A percentile compares a stretch with the other conserved stretches of the same genome.
These are phyloP conservation scores for Plutella xylostella DNA, from an alignment of 2,888 invertebrate genomes.

Conservation along the genomic window DNA sequence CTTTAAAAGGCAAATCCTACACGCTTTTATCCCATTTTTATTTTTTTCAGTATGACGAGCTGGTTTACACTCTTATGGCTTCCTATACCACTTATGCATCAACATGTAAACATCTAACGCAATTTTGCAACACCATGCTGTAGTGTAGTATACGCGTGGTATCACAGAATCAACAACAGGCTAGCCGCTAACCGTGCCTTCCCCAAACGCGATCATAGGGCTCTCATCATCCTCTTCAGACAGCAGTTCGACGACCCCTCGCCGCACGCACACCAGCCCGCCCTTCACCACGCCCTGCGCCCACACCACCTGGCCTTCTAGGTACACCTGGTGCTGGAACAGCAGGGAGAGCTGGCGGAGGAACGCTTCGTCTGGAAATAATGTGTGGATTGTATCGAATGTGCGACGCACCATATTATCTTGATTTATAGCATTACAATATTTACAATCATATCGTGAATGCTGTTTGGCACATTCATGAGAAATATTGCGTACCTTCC, in stretches of 20 bases:
- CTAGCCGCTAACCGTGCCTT: constrained; percentile 49
- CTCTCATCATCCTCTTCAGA: constrained; percentile 68
- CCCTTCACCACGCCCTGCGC: constrained; percentile 53
- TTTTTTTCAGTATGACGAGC: too few relatives aligned
- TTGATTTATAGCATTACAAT: constrained; percentile 14
- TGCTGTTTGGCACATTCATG: too few relatives aligned
- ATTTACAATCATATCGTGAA: too few relatives aligned
- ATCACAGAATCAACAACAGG: too few relatives aligned
- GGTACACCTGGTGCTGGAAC: constrained; percentile 49
- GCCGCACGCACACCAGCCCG: constrained; percentile 55
- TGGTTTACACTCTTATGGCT: too few relatives aligned
- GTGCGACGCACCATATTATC: not conserved
- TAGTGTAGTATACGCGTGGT: too few relatives aligned
- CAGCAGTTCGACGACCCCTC: constrained; percentile 59
- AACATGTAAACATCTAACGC: too few relatives aligned
- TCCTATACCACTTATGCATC: too few relatives aligned
- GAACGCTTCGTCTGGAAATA: constrained; percentile 42
- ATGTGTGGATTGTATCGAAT: not conserved
- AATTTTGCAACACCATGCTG: too few relatives aligned
- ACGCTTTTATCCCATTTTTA: too few relatives aligned
- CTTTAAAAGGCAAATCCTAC: too few relatives aligned
- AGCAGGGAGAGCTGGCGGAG: constrained; percentile 52
- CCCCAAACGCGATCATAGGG: constrained; percentile 60
- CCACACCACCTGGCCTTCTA: constrained; percentile 53
- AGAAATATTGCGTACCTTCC: too few relatives aligned